A percentile compares a stretch with the other conserved stretches of the same genome.
Conservation (phyloP, 92 coral and sea anemone species). For the Desmophyllum pertusum region DNA sequence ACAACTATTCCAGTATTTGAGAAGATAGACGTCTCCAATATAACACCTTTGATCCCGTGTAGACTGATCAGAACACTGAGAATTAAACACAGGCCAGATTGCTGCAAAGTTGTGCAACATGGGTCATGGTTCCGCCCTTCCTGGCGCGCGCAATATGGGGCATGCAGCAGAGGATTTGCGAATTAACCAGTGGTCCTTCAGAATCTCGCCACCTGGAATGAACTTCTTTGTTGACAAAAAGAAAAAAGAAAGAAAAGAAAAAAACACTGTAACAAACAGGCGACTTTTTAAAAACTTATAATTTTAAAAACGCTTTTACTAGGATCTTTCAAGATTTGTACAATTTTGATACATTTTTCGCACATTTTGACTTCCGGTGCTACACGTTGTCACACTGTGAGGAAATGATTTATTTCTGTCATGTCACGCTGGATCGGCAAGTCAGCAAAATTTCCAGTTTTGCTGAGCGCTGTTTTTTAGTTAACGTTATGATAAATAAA, state of each 20-base stretch:
- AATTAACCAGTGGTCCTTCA: not conserved
- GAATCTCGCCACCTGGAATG: too few relatives aligned
- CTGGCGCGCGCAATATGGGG: not conserved
- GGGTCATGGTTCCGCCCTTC: not conserved
- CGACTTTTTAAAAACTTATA: not conserved
- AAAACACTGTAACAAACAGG: not conserved
- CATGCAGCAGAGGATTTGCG: constrained; percentile 1
- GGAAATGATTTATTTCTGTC: not conserved
- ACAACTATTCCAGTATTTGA: not conserved
- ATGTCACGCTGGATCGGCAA: not conserved
- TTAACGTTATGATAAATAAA: not conserved
- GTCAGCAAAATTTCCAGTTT: constrained; percentile 17
- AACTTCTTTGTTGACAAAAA: not conserved
- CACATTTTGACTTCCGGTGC: constrained; percentile 32
- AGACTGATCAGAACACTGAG: not conserved
- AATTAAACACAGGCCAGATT: not conserved
- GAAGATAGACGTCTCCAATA: not conserved
- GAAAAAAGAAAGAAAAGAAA: too few relatives aligned
- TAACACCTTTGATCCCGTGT: not conserved
- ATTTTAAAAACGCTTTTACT: not conserved
- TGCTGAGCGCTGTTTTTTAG: not conserved
- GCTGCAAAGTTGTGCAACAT: constrained; percentile 16
- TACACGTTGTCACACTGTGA: not conserved
- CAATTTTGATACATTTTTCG: constrained; percentile 2
- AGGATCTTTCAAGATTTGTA: not conserved